Evolutionary conservation across 2,797 vertebrate species (phyloP), one percentile per base, ranked within the genome.

Genomic region (Cirrhinus mrigala): DNA sequence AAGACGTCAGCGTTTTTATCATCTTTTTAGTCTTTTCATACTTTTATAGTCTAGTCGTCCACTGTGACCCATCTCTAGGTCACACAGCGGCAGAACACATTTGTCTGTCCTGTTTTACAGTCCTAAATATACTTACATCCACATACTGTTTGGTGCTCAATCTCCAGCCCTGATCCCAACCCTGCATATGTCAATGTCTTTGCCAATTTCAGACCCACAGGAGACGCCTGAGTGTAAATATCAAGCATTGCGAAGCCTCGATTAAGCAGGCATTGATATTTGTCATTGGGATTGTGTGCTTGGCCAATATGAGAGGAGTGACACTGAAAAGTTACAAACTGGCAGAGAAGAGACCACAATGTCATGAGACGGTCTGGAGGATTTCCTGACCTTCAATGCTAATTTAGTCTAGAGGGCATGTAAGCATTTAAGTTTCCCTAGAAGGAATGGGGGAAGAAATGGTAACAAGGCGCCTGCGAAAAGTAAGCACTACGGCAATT

Each of bases 321-420:
- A 79, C 24, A 66, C 6, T 10, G 20, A 14, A 69, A 20, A 46
- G 14, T 44, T 60, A 58, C 33, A 60, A 60, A 14, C 75, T 60
- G 22, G 54, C 75, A 58, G 22, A 46, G 5, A 62, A 64, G 15
- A 9, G 27, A 29, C 60, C 20, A 83, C 44, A 9, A 27, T 79
- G 56, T 81, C 52, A 44, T 64, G 7, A 68, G n/a, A 20, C 37
- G 6, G 33, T 86, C 80, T 71, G 33, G 69, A 62, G 58, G 66
- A 79, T 60, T 46, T 82, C 71, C 44, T 81, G 84, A 82, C 33
- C 79, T 86, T 82, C 58, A 24, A 62, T 16, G 54, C 22, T 68
- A 29, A 77, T 84, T 68, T 68, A 18, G 48, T 60, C 73, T 52
- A 22, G 60, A 54, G 48, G 48, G 29, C 82, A 77, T 68, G 46